phyloP scores from a whole-genome alignment of 2,888 invertebrate genomes.

The Erebia aethiops region DNA sequence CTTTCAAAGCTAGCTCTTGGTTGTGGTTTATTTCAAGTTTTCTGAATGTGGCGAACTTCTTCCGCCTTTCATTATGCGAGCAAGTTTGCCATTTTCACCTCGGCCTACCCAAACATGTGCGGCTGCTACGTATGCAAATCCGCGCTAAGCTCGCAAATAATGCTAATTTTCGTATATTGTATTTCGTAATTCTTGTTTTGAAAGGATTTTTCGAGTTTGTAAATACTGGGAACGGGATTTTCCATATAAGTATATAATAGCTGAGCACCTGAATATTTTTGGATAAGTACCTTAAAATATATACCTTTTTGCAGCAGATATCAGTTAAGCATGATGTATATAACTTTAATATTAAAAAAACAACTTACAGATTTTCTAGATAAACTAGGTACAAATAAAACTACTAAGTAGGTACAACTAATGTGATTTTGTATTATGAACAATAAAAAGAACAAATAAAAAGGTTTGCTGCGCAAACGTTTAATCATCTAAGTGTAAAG shows the following conservation, averaged over 20 bases:
- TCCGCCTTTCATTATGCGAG: constrained; percentile 76
- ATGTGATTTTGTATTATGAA: background rate
- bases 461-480: constrained; percentile 36
- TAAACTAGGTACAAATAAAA: no score
- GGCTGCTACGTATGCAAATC: constrained; percentile 77
- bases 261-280: background rate
- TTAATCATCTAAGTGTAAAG: constrained; percentile 38
- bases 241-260: background rate
- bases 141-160: constrained; percentile 68
- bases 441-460: background rate
- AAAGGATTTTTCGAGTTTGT: background rate
- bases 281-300: no score
- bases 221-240: background rate
- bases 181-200: constrained; percentile 8
- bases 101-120: constrained; percentile 59
- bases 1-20: constrained; percentile 47
- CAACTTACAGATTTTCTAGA: background rate
- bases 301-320: no score
- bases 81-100: constrained; percentile 72
- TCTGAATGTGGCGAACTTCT: constrained; percentile 61
- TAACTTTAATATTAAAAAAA: background rate
- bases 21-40: constrained; percentile 69
- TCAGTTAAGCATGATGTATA: no score
- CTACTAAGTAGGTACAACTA: background rate
- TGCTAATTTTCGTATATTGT: constrained; percentile 48